A percentile compares a stretch with the other conserved stretches of the same genome.
phyloP scores from a whole-genome alignment of 64 coral and sea anemone species.

The Montipora foliosa region DNA sequence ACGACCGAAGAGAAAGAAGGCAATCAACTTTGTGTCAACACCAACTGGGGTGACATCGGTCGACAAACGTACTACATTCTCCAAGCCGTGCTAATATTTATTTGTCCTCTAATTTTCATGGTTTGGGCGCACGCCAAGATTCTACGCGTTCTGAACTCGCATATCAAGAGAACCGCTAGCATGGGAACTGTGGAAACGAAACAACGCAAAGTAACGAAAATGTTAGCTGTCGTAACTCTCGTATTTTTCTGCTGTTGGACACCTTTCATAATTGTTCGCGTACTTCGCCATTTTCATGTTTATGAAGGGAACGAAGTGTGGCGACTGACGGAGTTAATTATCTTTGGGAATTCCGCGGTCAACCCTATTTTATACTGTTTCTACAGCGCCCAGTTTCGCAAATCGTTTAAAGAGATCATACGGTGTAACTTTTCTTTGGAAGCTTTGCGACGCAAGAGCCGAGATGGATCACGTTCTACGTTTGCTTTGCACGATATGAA shows the following conservation, averaged over 20 bases:
- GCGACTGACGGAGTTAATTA: slow-evolving; percentile 82
- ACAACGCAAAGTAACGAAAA: slow-evolving; percentile 88
- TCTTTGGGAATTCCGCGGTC: slow-evolving; percentile 81
- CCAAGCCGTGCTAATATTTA: slow-evolving; percentile 79
- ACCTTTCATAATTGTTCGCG: slow-evolving; percentile 74
- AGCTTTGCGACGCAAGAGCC: not conserved
- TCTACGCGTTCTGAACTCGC: slow-evolving; percentile 62
- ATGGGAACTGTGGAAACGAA: slow-evolving; percentile 51
- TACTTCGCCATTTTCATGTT: slow-evolving; percentile 65
- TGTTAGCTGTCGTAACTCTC: slow-evolving; percentile 86
- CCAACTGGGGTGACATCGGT: slow-evolving; percentile 78
- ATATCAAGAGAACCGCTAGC: slow-evolving; percentile 28
- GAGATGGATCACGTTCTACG: not conserved
- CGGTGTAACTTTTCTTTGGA: slow-evolving; percentile 62
- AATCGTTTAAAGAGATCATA: slow-evolving; percentile 84
- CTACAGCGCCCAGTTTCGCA: slow-evolving; percentile 82
- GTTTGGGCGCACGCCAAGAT: slow-evolving; percentile 88
- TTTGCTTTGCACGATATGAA: slow-evolving; percentile 16
- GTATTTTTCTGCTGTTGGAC: slow-evolving; percentile 88
- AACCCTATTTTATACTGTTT: slow-evolving; percentile 92
- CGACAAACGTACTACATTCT: slow-evolving; percentile 76
- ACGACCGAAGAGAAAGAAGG: slow-evolving; percentile 2
- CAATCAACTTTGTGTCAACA: slow-evolving; percentile 65
- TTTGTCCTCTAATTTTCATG: slow-evolving; percentile 81
- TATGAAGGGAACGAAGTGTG: slow-evolving; percentile 73